Evolutionary conservation across 2,888 invertebrate species (phyloP).

Genomic region (Stenchaetothrips biformis): DNA sequence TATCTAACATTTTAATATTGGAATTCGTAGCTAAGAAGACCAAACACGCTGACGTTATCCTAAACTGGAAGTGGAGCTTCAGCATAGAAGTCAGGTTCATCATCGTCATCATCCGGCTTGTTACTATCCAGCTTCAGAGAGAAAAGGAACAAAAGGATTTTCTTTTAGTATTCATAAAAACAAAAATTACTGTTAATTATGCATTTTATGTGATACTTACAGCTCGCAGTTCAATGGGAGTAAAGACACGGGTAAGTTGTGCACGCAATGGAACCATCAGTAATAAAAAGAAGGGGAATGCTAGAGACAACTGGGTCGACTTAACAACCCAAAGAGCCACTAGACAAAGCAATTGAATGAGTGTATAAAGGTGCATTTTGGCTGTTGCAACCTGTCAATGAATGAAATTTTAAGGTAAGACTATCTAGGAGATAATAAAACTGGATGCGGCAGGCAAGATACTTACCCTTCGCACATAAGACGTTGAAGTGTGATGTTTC

Average conservation of each 20-base stretch:
- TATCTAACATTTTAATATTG: background rate
- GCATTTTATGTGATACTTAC: conserved; percentile 52
- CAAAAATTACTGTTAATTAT: conserved; percentile 30
- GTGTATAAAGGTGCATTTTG: conserved; percentile 89
- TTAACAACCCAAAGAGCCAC: conserved; percentile 81
- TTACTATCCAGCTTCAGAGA: conserved; percentile 72
- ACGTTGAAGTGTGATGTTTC: conserved; percentile 88
- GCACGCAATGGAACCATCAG: conserved; percentile 84
- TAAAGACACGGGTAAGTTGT: conserved; percentile 67
- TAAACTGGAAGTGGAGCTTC: conserved; percentile 81
- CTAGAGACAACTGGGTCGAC: conserved; percentile 80
- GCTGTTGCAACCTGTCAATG: conserved; percentile 68
- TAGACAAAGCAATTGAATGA: conserved; percentile 76
- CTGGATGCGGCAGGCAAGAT: conserved; percentile 27
- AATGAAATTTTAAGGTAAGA: background rate
- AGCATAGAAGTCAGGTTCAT: conserved; percentile 92
- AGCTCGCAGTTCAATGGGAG: conserved; percentile 74
- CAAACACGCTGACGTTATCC: conserved; percentile 33
- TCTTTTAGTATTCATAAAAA: background rate
- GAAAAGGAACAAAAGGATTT: conserved; percentile 30
- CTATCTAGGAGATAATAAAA: background rate
- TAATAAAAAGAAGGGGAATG: conserved; percentile 90
- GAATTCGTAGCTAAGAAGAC: background rate
- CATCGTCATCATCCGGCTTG: conserved; percentile 70
- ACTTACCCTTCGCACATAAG: conserved; percentile 80